A percentile compares a stretch with the other conserved stretches of the same genome.
Conservation (phyloP, 2,113 vertebrate species). For the Daubentonia madagascariensis region DNA sequence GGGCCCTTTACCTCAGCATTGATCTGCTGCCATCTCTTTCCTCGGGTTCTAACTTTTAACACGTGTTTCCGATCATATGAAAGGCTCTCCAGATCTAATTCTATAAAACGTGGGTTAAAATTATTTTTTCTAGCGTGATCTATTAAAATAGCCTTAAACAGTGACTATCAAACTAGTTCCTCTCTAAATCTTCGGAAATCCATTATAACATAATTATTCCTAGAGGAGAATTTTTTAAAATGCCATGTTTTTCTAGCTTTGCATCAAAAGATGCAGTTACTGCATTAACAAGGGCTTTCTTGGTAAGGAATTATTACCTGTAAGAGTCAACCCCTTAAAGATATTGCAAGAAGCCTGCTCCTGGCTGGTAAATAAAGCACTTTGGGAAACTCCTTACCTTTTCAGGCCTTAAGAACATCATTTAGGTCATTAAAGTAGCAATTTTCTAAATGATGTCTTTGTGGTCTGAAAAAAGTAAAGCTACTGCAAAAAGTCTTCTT, state of each 20-base stretch:
- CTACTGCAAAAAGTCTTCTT: not conserved
- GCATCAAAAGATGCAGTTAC: not conserved
- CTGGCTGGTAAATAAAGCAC: not conserved
- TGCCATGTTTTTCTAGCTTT: not conserved
- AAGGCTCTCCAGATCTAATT: not conserved
- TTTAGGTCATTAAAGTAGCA: not conserved
- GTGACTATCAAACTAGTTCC: not conserved
- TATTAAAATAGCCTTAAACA: not conserved
- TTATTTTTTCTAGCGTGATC: constrained; percentile 10
- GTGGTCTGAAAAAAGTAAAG: constrained; percentile 7
- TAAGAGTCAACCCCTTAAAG: not conserved
- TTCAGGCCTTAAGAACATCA: not conserved
- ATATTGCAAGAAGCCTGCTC: not conserved
- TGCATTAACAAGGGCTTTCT: not conserved
- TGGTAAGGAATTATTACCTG: not conserved
- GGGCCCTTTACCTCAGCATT: not conserved
- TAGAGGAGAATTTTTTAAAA: not conserved
- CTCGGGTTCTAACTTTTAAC: not conserved
- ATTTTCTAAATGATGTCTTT: constrained; percentile 29
- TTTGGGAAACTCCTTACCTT: not conserved
- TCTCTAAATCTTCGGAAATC: not conserved
- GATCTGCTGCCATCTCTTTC: not conserved
- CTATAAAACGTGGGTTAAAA: not conserved
- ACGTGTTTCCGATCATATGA: not conserved
- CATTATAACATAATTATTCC: not conserved